Conservation (phyloP, 2,797 vertebrate genomes). For the Myotis pilosus region DNA sequence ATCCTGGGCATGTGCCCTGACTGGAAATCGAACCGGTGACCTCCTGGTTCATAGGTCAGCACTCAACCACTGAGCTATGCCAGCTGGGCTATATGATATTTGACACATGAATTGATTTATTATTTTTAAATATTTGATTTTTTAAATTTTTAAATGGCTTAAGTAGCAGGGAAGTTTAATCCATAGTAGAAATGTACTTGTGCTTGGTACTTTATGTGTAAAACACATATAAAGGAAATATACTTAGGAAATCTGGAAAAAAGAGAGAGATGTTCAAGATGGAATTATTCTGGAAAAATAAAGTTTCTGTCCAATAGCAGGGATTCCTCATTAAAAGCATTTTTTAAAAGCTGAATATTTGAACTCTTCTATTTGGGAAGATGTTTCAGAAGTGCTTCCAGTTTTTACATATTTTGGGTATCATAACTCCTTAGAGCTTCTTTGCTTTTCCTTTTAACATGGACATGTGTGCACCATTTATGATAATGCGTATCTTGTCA, state of each 20-base stretch:
- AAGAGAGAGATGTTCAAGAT: conserved; percentile 2
- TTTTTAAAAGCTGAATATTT: background rate
- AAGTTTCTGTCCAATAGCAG: background rate
- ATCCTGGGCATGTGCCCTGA: no score
- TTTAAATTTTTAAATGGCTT: conserved; percentile 4
- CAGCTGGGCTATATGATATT: background rate
- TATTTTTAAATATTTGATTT: conserved; percentile 30
- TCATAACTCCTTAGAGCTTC: background rate
- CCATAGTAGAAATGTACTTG: background rate
- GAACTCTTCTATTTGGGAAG: background rate
- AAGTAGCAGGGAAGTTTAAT: background rate
- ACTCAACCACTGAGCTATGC: no score
- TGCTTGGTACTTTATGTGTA: background rate
- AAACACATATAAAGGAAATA: conserved; percentile 21
- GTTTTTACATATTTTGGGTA: background rate
- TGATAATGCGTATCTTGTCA: background rate
- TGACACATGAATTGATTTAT: background rate
- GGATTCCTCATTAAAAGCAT: conserved; percentile 1
- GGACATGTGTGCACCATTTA: background rate
- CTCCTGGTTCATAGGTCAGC: no score
- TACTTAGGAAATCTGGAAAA: background rate
- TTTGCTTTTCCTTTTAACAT: conserved; percentile 35
- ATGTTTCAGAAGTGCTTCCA: conserved; percentile 18
- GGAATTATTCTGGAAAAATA: background rate
- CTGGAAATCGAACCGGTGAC: no score